These are phyloP conservation scores for rabbit (Oryctolagus cuniculus) DNA, from an alignment of 2,113 vertebrate species.

Conservation along the genomic window mOryCun1.1 NC_091437.1:47636501-47637000, in stretches of 20 bases:
- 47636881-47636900: not conserved
- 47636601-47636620: not conserved
- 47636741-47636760: not conserved
- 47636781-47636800: not conserved
- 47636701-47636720: not conserved
- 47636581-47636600: not conserved
- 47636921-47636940: not conserved
- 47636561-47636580: not conserved
- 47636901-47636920: not conserved
- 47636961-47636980: not conserved
- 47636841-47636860: not conserved
- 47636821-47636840: not conserved
- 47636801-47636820: not conserved
- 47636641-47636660: not conserved
- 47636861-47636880: not conserved
- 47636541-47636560: not conserved
- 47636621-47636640: not conserved
- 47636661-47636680: not conserved
- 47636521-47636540: not conserved
- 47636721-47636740: not conserved
- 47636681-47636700: not conserved
- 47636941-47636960: not conserved
- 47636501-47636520: conserved; percentile 13
- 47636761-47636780: no score
- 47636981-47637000: not conserved